Conservation (phyloP, 2,888 invertebrate species). For the Caenorhabditis drosophilae region DNA sequence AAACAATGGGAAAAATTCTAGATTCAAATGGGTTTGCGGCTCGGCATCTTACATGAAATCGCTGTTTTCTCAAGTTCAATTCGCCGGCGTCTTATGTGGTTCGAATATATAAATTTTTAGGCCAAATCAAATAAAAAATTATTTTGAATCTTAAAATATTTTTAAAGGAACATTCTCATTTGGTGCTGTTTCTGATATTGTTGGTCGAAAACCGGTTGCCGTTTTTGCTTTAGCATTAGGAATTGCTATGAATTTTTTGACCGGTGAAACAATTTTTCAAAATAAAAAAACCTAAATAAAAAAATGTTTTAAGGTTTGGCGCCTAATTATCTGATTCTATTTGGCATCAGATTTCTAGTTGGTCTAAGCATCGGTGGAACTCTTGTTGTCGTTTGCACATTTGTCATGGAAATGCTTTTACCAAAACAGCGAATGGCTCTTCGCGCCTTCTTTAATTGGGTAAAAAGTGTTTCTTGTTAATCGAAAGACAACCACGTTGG, state of each 20-base stretch:
- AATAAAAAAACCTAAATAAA: constrained; percentile 3
- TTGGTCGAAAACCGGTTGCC: constrained; percentile 54
- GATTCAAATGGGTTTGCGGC: constrained; percentile 65
- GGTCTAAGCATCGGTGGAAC: constrained; percentile 60
- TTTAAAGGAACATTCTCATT: constrained; percentile 62
- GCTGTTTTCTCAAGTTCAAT: constrained; percentile 61
- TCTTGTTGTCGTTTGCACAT: constrained; percentile 66
- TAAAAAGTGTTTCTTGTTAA: too few species aligned
- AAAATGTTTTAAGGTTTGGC: constrained; percentile 22
- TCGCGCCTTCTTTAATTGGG: constrained; percentile 68
- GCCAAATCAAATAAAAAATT: not conserved
- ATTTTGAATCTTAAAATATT: constrained; percentile 32
- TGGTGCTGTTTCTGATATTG: constrained; percentile 54
- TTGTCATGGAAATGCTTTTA: constrained; percentile 68
- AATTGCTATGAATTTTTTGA: constrained; percentile 48
- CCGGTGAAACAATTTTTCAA: constrained; percentile 39
- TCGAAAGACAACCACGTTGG: too few species aligned
- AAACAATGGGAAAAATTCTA: too few species aligned
- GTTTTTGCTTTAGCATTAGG: constrained; percentile 57
- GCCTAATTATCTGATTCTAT: constrained; percentile 30
- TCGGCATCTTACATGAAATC: constrained; percentile 48
- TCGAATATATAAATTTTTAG: too few species aligned
- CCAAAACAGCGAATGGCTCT: constrained; percentile 68
- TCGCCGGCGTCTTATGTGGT: constrained; percentile 50
- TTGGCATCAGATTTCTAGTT: constrained; percentile 43